Conservation (phyloP, 2,888 invertebrate species). For the Clusia tigrina region DNA sequence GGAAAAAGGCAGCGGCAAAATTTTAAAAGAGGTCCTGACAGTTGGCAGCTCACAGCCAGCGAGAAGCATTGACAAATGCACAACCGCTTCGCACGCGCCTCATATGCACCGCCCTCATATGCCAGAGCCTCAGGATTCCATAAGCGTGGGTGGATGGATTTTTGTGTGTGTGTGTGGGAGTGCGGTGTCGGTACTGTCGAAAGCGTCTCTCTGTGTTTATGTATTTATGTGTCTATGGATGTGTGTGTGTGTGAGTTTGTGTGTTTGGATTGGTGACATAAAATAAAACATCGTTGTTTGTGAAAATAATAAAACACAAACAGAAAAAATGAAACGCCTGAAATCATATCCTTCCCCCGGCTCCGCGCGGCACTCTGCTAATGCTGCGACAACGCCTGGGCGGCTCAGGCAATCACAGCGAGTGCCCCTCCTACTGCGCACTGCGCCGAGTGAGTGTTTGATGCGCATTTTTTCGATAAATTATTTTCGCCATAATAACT, state of each 20-base stretch:
- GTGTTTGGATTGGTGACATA: too few relatives aligned
- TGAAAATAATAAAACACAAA: neutral
- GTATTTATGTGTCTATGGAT: too few relatives aligned
- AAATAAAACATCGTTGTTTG: neutral
- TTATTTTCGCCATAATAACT: constrained; percentile 6
- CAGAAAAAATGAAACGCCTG: neutral
- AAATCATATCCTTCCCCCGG: neutral
- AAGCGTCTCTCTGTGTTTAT: too few relatives aligned
- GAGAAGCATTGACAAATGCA: constrained; percentile 3
- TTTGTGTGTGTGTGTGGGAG: too few relatives aligned
- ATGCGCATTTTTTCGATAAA: neutral
- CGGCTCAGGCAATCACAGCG: neutral
- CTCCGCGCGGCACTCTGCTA: neutral
- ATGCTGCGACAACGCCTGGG: too few relatives aligned
- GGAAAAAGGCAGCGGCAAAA: neutral
- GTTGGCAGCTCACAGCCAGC: neutral
- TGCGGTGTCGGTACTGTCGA: too few relatives aligned
- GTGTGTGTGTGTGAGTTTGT: too few relatives aligned
- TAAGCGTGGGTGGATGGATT: too few relatives aligned
- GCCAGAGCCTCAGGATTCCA: too few relatives aligned
- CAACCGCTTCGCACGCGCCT: neutral
- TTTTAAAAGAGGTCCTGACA: constrained; percentile 9
- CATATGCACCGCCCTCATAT: too few relatives aligned
- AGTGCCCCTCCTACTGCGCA: neutral
- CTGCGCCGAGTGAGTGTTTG: neutral